Evolutionary conservation across 2,113 vertebrate genomes (phyloP), one percentile per base, ranked within the genome.

Genomic region (Lota lota): DNA sequence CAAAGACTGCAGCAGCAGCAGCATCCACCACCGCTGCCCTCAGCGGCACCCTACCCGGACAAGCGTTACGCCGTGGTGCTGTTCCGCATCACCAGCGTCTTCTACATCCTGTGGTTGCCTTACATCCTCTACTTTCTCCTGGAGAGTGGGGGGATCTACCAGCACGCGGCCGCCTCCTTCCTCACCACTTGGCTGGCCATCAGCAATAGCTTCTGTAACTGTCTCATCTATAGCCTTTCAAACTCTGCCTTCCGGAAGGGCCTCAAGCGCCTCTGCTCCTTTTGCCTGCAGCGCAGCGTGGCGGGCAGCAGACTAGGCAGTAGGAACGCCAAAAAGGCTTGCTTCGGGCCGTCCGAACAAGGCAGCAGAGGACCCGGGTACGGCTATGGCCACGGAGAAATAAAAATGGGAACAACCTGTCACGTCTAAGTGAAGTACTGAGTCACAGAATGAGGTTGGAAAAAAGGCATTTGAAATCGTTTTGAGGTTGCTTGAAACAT

Each of bases 201-300:
- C 89, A 98, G 96, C 93, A 99, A 99, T 91, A 99, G 97, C 87
- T 99, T 99, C 92, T 99, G 96, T 87, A 99, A 99, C 93, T 98
- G 97, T 92, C 94, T 99, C 77, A 98, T 98, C 91, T 99, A 99
- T 85, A 98, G 97, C 87, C 93, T 99, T 69, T 99, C 97, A 74
- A 99, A 98, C 90, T 97, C 96, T 75, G 95, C 96, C 84, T 99
- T 99, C 91, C 95, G 96, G 80, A 96, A 94, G 83, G 97, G 97
- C 72, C 91, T 99, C 19, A 99, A 97, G 79, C 94, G 93, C 76
- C 94, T 99, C 77, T 98, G 97, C 84, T 92, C 94, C 79, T 94
- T 95, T 4, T 98, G 96, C 54, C 81, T 93, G 64, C 94, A 91
- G 80, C 92, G 93, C 75, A 73, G 80, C 0, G 53, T 56, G 53